A percentile compares a stretch with the other conserved stretches of the same genome.
These are phyloP conservation scores for Carcharodon carcharias DNA, from an alignment of 2,797 vertebrate genomes.

Conservation along the genomic window DNA sequence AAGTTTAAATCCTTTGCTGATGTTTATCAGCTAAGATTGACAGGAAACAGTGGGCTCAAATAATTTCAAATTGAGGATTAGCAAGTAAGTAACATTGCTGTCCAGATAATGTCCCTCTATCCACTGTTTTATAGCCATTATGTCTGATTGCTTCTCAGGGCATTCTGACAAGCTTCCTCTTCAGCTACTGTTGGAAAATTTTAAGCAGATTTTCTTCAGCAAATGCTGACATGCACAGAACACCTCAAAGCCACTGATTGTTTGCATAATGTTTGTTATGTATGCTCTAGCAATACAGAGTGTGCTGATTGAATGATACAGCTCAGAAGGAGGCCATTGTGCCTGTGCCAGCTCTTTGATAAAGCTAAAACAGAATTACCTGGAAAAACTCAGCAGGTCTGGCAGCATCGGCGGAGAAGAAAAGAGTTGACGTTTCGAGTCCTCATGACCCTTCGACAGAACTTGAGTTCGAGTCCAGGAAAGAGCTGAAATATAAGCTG, in stretches of 20 bases:
- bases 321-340: neutral
- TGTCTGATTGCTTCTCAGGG: neutral
- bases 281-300: neutral
- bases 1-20: conserved; percentile 8
- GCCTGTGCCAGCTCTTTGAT: neutral
- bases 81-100: neutral
- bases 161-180: neutral
- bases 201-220: neutral
- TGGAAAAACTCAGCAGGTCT: too few relatives aligned
- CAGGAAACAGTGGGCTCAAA: neutral
- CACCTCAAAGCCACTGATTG: neutral
- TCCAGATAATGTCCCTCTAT: neutral
- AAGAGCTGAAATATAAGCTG: too few relatives aligned
- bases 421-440: too few relatives aligned
- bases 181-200: neutral
- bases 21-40: conserved; percentile 6
- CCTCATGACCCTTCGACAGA: too few relatives aligned
- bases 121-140: neutral
- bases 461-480: too few relatives aligned
- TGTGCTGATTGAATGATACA: neutral
- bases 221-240: neutral
- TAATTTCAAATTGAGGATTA: conserved; percentile 16
- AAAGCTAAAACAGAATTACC: too few relatives aligned
- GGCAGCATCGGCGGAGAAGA: too few relatives aligned
- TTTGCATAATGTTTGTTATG: neutral